Conservation (phyloP, 2,113 vertebrate species). For the Anseranas semipalmata region DNA sequence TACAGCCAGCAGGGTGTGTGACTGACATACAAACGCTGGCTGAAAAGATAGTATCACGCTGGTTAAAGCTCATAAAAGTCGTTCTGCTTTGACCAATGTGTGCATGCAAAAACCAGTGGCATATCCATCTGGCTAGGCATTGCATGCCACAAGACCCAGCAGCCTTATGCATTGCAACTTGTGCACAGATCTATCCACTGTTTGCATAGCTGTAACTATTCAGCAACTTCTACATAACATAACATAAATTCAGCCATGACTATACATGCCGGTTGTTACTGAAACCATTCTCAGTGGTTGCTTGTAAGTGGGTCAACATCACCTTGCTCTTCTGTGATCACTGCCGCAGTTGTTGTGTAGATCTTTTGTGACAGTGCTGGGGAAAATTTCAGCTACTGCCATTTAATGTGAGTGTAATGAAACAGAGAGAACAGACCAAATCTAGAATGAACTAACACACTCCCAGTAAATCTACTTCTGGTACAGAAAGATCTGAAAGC, state of each 20-base stretch:
- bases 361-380: not conserved
- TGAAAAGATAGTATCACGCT: not conserved
- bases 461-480: conserved; percentile 10
- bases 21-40: not conserved
- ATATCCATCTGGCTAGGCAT: not conserved
- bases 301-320: not conserved
- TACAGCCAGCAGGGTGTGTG: not conserved
- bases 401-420: not conserved
- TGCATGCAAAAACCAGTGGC: not conserved
- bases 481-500: conserved; percentile 32
- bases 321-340: not conserved
- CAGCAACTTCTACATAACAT: not conserved
- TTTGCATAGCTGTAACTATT: not conserved
- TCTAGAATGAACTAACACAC: not conserved
- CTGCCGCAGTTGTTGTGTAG: not conserved
- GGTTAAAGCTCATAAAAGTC: not conserved
- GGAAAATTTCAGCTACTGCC: not conserved
- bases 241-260: not conserved
- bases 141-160: not conserved
- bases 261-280: not conserved
- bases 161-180: not conserved
- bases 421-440: not conserved
- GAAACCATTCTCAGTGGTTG: not conserved
- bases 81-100: not conserved
- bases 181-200: not conserved